Base-by-base conservation (phyloP, 2,797 vertebrate genomes). In the Poecilia velifera region DNA sequence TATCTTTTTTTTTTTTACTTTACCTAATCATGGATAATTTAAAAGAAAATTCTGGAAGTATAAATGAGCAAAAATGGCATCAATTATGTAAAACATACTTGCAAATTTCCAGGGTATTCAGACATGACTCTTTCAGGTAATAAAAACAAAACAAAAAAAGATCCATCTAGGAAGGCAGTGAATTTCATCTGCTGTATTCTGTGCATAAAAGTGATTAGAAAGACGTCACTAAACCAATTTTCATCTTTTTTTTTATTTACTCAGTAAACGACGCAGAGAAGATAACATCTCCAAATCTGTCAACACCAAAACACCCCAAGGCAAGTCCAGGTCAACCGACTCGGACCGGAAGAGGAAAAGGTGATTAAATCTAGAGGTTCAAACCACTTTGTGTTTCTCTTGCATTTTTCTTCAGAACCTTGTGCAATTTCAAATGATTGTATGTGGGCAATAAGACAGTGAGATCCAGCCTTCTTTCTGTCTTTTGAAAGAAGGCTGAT, bases 341-440 rank as follows among this genome's bases (percentile, higher is more conserved):
- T 95, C 96, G 2, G 98, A 99, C 94, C 97, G 96, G 93, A 99
- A 98, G 96, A 97, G 98, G 93, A 99, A 99, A 97, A 99, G 98
- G 98, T 99, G 95, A 94, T 72, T 47, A 43, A 22, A 34, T 66
- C 20, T 70, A 31, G 41, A 68, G 10, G 28, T n/a, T 22, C 2
- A 59, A 86, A 71, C 34, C 28, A 12, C 49, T 31, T 79, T 18
- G 9, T 34, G 18, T 70, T 71, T 74, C 55, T n/a, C 9, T 51
- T 36, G 70, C 59, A 76, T 31, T 70, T 14, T 34, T 10, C 20
- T 10, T n/a, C 64, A 16, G 16, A 70, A 3, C 1, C 5, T 13
- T 20, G 25, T 51, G 5, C 6, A 43, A 14, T 45, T 14, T 77
- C 25, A 34, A 18, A 20, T 62, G 1, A 28, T 14, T 14, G 13